Evolutionary conservation across 2,888 invertebrate species (phyloP), one percentile per base, ranked within the genome.

Genomic region (Brachylomia viminalis): DNA sequence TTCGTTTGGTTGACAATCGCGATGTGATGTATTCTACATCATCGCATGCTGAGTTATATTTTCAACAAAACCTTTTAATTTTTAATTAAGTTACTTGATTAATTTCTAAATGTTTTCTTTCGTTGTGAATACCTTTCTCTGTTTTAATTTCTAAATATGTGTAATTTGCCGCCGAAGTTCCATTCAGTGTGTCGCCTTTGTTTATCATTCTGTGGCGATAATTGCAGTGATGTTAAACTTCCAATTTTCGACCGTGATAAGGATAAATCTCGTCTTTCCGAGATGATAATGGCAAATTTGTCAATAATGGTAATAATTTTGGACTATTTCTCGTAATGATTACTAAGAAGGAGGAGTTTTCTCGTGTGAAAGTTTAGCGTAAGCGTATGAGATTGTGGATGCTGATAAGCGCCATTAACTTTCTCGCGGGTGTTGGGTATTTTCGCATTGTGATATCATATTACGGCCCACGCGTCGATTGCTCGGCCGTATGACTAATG

Each of bases 111-210:
- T 96, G 96, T 96, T 96, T 95, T 95, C 95, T 94, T 95, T 95
- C 91, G 91, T 96, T 93, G 96, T 95, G 95, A 92, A 92, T 92
- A 92, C 92, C 92, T 96, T 97, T 94, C 94, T 95, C 92, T 92
- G 91, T 95, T 96, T 95, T 96, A 92, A 94, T 96, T 96, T 96
- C 96, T 97, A 98, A 98, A 98, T 97, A 98, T 98, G 98, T 98
- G 98, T 98, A 98, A 98, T 97, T 98, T 98, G 97, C 98, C 98
- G 97, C 98, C 98, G 97, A 98, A 98, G 97, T 98, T 98, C 97
- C 98, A 98, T 97, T 98, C 98, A 97, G 98, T 98, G 97, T 98
- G 98, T 98, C 98, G 98, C 97, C 98, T 98, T 97, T 98, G 98
- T 98, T 98, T 98, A 97, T 98, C 98, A 97, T 97, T 97, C 95